phyloP scores from a whole-genome alignment of 2,888 invertebrate species.

The Endomychus coccineus region DNA sequence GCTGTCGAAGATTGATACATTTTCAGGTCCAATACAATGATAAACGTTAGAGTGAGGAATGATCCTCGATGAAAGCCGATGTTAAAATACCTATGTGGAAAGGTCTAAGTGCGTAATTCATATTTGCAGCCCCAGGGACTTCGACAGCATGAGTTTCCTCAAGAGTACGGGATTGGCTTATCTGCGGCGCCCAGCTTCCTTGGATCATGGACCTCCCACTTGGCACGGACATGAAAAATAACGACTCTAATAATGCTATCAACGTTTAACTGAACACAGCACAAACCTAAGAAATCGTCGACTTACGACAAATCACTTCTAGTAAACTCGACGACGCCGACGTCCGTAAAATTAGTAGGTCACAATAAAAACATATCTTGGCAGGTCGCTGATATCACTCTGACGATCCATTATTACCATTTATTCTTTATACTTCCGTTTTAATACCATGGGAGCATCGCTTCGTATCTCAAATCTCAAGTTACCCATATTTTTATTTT shows the following conservation, averaged over 20 bases:
- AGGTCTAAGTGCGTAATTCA: conserved; percentile 38
- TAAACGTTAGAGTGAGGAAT: conserved; percentile 16
- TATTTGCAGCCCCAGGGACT: conserved; percentile 30
- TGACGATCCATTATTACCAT: no score
- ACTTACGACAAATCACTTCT: conserved; percentile 18
- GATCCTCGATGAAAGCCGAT: conserved; percentile 23
- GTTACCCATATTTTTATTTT: no score
- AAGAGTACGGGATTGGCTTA: conserved; percentile 35
- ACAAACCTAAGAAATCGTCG: conserved; percentile 31
- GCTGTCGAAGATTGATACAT: no score
- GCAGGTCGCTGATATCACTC: no score
- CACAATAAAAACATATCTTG: conserved; percentile 8
- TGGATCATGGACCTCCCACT: conserved; percentile 31
- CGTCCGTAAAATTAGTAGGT: conserved; percentile 9
- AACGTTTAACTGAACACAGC: conserved; percentile 32
- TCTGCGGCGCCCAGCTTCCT: conserved; percentile 36
- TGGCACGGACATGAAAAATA: conserved; percentile 38
- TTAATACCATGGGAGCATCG: no score
- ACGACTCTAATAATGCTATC: conserved; percentile 41
- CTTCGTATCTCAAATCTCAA: no score
- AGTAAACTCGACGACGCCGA: conserved; percentile 6
- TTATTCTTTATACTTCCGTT: no score
- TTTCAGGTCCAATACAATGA: no score
- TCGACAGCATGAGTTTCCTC: conserved; percentile 18
- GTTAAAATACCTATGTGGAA: conserved; percentile 32